Evolutionary conservation across 2,888 invertebrate genomes (phyloP).

Genomic region (Pterostichus madidus): DNA sequence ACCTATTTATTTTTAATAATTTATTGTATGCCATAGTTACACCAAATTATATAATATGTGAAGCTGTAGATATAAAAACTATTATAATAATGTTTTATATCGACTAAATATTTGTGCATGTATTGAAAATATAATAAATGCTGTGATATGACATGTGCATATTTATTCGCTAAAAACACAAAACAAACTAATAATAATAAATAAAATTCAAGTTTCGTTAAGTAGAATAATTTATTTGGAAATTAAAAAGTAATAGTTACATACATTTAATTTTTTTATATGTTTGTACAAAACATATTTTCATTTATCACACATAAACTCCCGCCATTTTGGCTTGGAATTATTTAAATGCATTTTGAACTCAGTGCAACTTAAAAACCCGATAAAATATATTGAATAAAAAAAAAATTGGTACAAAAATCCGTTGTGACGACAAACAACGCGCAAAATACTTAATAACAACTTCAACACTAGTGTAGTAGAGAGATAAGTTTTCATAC

Average conservation of each 20-base stretch:
- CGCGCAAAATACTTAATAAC: neutral
- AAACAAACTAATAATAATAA: neutral
- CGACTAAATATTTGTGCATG: slow-evolving; percentile 63
- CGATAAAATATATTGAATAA: slow-evolving; percentile 17
- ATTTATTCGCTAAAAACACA: neutral
- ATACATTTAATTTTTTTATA: slow-evolving; percentile 57
- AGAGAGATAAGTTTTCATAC: slow-evolving; percentile 16
- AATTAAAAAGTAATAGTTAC: slow-evolving; percentile 64
- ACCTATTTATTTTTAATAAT: slow-evolving; percentile 56
- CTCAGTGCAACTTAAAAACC: slow-evolving; percentile 50
- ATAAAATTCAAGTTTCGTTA: slow-evolving; percentile 4
- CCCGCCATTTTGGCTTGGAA: slow-evolving; percentile 33
- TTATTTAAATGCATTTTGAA: slow-evolving; percentile 63
- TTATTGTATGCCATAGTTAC: slow-evolving; percentile 58
- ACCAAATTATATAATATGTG: slow-evolving; percentile 58
- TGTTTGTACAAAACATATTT: slow-evolving; percentile 64
- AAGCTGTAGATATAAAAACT: slow-evolving; percentile 37
- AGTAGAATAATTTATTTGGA: slow-evolving; percentile 66
- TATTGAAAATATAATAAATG: slow-evolving; percentile 62
- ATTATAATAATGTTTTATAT: slow-evolving; percentile 61
- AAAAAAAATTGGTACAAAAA: slow-evolving; percentile 36
- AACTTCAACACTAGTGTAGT: slow-evolving; percentile 46
- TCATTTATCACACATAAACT: slow-evolving; percentile 64
- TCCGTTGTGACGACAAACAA: slow-evolving; percentile 1
- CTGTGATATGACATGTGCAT: slow-evolving; percentile 54